Base-by-base conservation (phyloP, 2,113 vertebrate genomes). In the Megaceryle torquata region DNA sequence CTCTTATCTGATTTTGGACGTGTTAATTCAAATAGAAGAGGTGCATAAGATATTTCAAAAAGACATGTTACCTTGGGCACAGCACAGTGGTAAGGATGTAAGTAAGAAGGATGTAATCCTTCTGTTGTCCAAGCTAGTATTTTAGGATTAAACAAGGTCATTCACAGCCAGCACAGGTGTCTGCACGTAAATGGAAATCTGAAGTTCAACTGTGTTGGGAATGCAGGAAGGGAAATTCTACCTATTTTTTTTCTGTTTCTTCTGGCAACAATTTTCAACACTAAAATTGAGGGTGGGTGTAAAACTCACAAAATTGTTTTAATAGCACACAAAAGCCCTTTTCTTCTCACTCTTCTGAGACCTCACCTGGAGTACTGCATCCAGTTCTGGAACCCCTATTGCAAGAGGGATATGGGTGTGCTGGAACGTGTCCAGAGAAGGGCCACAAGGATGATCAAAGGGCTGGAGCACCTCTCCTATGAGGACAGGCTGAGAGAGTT, bases 241-340 rank as follows among this genome's bases (percentile, higher is more conserved):
- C 11, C 8, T 57, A 72, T 43, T 28, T 51, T 21, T 35, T 35
- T 39, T 86, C 20, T 50, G 2, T 26, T 76, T 70, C 59, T 83
- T 87, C 46, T 84, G 21, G 3, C 35, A 85, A 91, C 8, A 53
- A 20, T 69, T 76, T 85, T 79, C 9, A 64, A 37, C 16, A 22
- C 3, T n/a, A 48, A 74, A 84, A 43, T 2, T 25, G 29, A 2
- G 4, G 5, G 10, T 64, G 3, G 8, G 1, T 50, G 1, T 83
- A 72, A 80, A 87, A 82, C 9, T 75, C 83, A 14, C 31, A 35
- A 76, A 21, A 22, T 41, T n/a, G 15, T 86, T 95, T 68, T 43
- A 80, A 91, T 69, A 80, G 37, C 71, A 70, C 33, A 37, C 50
- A 94, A 93, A 95, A 91, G 20, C 26, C 25, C 21, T 91, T 74